These are phyloP conservation scores for Dione vanillae DNA, from an alignment of 2,888 invertebrate species.

Conservation along the genomic window DNA sequence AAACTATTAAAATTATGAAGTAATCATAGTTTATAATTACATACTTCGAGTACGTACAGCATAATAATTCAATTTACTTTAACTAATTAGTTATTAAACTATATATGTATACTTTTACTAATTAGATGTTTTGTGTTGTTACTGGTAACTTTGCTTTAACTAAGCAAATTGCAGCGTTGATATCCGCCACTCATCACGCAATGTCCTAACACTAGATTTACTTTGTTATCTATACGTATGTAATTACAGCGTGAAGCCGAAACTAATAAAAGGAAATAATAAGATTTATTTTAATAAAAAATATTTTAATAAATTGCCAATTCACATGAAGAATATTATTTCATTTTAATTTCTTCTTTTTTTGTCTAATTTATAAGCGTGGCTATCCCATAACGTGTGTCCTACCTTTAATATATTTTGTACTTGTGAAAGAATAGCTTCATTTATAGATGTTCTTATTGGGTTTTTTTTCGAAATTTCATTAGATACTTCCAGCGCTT, in stretches of 20 bases:
- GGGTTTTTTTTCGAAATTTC: conserved; percentile 42
- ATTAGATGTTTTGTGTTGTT: too few species aligned
- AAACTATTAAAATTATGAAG: not conserved
- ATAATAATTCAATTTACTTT: not conserved
- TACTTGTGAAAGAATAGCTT: conserved; percentile 58
- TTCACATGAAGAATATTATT: not conserved
- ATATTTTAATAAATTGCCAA: too few species aligned
- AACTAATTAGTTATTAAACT: not conserved
- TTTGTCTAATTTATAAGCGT: conserved; percentile 31
- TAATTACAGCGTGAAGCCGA: too few species aligned
- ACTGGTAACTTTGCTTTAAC: too few species aligned
- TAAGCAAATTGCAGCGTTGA: too few species aligned
- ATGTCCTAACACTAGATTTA: too few species aligned
- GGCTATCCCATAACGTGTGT: conserved; percentile 52
- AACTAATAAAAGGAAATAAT: too few species aligned
- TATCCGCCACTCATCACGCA: too few species aligned
- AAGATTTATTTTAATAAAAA: not conserved
- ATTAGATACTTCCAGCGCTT: conserved; percentile 49
- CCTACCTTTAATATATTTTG: conserved; percentile 59
- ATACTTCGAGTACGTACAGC: not conserved
- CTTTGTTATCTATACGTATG: too few species aligned
- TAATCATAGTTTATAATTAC: not conserved
- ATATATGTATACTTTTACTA: too few species aligned
- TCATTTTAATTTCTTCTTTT: conserved; percentile 1
- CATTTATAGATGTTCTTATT: conserved; percentile 58